Conservation (phyloP, 2,888 invertebrate genomes). For the Conchocele bisecta region DNA sequence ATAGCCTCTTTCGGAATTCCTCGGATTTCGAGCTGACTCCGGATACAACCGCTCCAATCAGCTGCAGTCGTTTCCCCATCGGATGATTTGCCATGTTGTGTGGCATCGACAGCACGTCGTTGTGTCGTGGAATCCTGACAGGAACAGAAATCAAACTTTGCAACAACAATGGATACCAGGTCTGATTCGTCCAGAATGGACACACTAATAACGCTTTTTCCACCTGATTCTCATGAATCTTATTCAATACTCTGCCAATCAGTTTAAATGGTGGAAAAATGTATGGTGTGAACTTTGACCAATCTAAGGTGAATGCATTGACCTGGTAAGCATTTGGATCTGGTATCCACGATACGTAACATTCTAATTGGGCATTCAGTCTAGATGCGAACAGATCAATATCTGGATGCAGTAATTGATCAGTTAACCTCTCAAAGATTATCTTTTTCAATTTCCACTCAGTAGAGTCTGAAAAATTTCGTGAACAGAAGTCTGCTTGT, state of each 20-base stretch:
- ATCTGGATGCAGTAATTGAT: constrained; percentile 29
- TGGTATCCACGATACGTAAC: constrained; percentile 33
- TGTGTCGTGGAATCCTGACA: constrained; percentile 39
- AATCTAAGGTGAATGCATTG: constrained; percentile 37
- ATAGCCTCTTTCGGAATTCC: constrained; percentile 36
- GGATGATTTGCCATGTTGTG: constrained; percentile 34
- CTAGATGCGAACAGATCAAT: constrained; percentile 47
- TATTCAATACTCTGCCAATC: constrained; percentile 18
- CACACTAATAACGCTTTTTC: constrained; percentile 26
- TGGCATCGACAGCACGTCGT: constrained; percentile 23
- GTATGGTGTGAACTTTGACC: constrained; percentile 39
- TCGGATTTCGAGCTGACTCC: constrained; percentile 24
- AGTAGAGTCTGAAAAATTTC: constrained; percentile 31
- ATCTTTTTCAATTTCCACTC: constrained; percentile 40
- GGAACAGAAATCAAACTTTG: constrained; percentile 27
- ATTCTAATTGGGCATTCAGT: constrained; percentile 23
- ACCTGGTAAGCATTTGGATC: constrained; percentile 26
- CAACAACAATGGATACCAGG: constrained; percentile 43
- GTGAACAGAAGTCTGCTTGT: constrained; percentile 31
- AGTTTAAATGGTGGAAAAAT: constrained; percentile 43
- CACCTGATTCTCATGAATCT: constrained; percentile 23
- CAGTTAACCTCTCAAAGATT: constrained; percentile 22
- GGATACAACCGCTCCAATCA: constrained; percentile 34
- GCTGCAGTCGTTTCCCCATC: constrained; percentile 6
- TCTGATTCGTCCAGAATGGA: constrained; percentile 42